phyloP scores from a whole-genome alignment of 2,113 vertebrate genomes.

The Microtus montanus region DNA sequence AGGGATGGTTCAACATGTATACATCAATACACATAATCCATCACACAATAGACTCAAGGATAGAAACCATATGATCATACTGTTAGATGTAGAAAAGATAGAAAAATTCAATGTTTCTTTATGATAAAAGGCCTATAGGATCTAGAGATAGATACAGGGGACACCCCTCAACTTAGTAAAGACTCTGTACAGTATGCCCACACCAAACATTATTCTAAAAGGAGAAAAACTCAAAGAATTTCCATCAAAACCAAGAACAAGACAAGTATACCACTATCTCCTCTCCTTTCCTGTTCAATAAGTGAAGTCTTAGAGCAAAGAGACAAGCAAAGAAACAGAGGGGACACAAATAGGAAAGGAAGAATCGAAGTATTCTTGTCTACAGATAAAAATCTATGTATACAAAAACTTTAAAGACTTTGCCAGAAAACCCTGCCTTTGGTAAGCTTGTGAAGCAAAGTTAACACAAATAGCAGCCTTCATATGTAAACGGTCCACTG shows the following conservation, averaged over 20 bases:
- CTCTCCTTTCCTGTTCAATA: too few relatives aligned
- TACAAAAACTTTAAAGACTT: neutral
- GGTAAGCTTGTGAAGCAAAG: neutral
- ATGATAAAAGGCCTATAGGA: neutral
- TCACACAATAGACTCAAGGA: neutral
- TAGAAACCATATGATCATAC: neutral
- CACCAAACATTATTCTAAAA: neutral
- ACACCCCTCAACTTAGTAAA: neutral
- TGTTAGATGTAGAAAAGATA: neutral
- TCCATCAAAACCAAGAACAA: neutral
- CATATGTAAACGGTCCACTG: neutral
- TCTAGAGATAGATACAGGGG: neutral
- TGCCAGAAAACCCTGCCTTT: neutral
- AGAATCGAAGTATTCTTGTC: neutral
- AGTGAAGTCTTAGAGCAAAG: too few relatives aligned
- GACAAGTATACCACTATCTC: too few relatives aligned
- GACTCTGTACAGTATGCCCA: neutral
- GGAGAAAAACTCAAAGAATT: neutral
- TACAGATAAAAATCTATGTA: neutral
- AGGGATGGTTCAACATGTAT: neutral
- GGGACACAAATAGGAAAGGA: too few relatives aligned
- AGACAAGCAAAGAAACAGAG: too few relatives aligned
- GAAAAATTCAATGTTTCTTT: neutral
- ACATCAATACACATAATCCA: neutral
- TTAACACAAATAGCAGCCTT: neutral